Evolutionary conservation across 2,888 invertebrate genomes (phyloP).

Genomic region (Lasioglossum zephyrum): DNA sequence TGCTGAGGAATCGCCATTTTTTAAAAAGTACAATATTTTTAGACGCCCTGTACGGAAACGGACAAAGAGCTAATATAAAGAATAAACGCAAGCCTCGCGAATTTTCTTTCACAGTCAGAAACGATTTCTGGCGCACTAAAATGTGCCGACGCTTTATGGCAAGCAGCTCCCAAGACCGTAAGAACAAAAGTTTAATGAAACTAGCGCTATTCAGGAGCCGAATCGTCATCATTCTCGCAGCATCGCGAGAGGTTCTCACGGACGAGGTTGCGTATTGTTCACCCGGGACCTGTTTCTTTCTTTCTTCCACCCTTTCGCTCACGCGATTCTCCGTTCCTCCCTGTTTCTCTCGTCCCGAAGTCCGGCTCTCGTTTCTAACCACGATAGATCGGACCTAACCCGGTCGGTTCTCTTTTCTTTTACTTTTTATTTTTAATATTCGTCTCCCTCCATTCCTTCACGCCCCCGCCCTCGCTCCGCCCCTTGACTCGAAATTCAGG

Average conservation of each 20-base stretch:
- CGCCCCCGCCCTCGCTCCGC: not conserved
- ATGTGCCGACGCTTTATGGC: not conserved
- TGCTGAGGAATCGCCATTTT: no score
- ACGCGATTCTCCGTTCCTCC: not conserved
- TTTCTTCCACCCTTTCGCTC: constrained; percentile 25
- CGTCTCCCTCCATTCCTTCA: not conserved
- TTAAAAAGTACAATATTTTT: no score
- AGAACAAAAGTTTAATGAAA: not conserved
- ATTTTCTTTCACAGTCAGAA: not conserved
- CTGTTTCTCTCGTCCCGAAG: not conserved
- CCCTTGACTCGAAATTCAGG: constrained; percentile 32
- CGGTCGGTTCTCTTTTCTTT: not conserved
- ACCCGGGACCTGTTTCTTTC: constrained; percentile 16
- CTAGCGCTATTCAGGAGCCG: constrained; percentile 1
- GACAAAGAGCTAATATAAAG: not conserved
- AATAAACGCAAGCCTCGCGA: not conserved
- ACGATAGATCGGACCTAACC: constrained; percentile 2
- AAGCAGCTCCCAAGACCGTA: not conserved
- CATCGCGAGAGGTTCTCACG: constrained; percentile 50
- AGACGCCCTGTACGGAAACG: not conserved
- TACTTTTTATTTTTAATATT: constrained; percentile 12
- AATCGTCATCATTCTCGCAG: not conserved
- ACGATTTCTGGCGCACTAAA: not conserved
- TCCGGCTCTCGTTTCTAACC: not conserved
- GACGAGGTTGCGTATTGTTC: constrained; percentile 50